Base-by-base conservation (phyloP, 2,797 vertebrate species). In the Arvicola amphibius region DNA sequence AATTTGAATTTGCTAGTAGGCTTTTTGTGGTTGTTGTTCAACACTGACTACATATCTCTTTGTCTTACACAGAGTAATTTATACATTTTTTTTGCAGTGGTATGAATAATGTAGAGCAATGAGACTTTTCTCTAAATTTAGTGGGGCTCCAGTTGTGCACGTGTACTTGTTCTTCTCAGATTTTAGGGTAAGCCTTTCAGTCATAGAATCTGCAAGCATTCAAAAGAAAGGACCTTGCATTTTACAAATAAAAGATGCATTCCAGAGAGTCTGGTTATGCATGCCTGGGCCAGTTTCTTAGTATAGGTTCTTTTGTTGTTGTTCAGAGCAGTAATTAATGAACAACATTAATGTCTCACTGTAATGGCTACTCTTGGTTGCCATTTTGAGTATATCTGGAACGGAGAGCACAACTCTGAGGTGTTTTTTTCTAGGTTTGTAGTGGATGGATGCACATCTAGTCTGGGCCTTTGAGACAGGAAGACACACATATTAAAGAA, bases 1-100 rank as follows among this genome's bases (percentile, higher is more conserved):
- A 92, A 97, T 73, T 95, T 98, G 90, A 92, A 97, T 73, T 94
- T 73, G 3, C 1, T 73, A 25, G 8, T 37, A 76, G 29, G 3
- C 11, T 76, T 84, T 43, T 32, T 71, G 69, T 34, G 29, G 37
- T 61, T 84, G 23, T 32, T 83, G 25, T 63, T 65, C 17, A 65
- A 5, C 13, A 63, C 5, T 65, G 27, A 34, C 40, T 65, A 65
- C 40, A 46, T 46, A 19, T 65, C 9, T 17, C 29, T 32, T 51
- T 84, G 40, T 34, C 10, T 84, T 11, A 2, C 10, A 65, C 1
- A 8, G 9, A 7, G 0, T 46, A 1, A 12, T 65, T 65, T 84
- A 84, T 2, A 19, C 34, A 3, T 65, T 65, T 32, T 59, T 84
- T 5, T 21, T 40, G 63, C 37, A 84, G 17, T 65, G 29, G 46